Conservation (phyloP, 1,140 invertebrate genomes). For the Microplitis demolitor region DNA sequence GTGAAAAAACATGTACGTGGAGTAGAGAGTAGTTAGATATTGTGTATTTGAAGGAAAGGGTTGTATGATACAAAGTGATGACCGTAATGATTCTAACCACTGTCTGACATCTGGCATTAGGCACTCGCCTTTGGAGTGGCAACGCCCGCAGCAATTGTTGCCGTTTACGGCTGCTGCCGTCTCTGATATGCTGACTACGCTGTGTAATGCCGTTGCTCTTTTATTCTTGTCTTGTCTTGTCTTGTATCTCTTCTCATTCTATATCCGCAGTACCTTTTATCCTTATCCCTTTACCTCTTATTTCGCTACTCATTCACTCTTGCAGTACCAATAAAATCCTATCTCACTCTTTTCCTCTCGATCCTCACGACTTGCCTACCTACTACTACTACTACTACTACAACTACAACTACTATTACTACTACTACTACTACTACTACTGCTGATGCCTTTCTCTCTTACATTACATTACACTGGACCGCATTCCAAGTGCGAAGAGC, state of each 20-base stretch:
- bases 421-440: not conserved
- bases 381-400: too few species aligned
- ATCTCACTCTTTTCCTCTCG: not conserved
- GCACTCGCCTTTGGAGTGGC: constrained; percentile 50
- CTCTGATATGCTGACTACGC: constrained; percentile 3
- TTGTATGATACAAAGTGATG: constrained; percentile 46
- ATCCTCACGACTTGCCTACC: not conserved
- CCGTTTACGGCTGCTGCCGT: constrained; percentile 49
- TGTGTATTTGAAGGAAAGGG: constrained; percentile 23
- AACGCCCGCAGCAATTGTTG: constrained; percentile 57
- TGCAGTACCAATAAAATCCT: not conserved
- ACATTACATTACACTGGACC: constrained; percentile 11
- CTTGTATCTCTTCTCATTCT: not conserved
- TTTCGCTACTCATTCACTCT: not conserved
- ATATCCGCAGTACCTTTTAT: not conserved
- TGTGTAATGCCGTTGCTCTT: too few species aligned
- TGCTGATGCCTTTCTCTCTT: not conserved
- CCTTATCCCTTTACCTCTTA: not conserved
- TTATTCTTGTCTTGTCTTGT: too few species aligned
- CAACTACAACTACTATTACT: not conserved
- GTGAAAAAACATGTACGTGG: too few species aligned
- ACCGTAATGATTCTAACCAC: constrained; percentile 54
- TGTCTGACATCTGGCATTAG: constrained; percentile 57
- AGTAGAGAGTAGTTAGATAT: not conserved
- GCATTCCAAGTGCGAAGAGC: constrained; percentile 23